Percentiles rank a stretch among this genome's conserved stretches.
These are phyloP conservation scores for Danio rerio DNA, from an alignment of 2,113 vertebrate genomes.

Conservation along the genomic window GRCz12tu NC_133178.1:34611001-34611500, in stretches of 20 bases:
- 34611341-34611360: not conserved
- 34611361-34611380: conserved; percentile 27
- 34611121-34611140: conserved; percentile 2
- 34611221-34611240: not conserved
- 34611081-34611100: conserved; percentile 28
- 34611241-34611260: not conserved
- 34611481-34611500: not conserved
- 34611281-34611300: conserved; percentile 37
- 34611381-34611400: conserved; percentile 56
- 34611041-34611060: not conserved
- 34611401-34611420: conserved; percentile 35
- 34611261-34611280: conserved; percentile 20
- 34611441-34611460: not conserved
- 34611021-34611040: not conserved
- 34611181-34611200: not conserved
- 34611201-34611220: conserved; percentile 35
- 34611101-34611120: conserved; percentile 18
- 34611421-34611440: not conserved
- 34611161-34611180: conserved; percentile 19
- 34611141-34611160: conserved; percentile 29
- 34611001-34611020: not conserved
- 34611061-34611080: conserved; percentile 4
- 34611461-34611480: not conserved
- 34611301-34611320: conserved; percentile 34
- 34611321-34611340: conserved; percentile 5